Base-by-base conservation (phyloP, 2,113 vertebrate species). In the Eptesicus fuscus region DNA sequence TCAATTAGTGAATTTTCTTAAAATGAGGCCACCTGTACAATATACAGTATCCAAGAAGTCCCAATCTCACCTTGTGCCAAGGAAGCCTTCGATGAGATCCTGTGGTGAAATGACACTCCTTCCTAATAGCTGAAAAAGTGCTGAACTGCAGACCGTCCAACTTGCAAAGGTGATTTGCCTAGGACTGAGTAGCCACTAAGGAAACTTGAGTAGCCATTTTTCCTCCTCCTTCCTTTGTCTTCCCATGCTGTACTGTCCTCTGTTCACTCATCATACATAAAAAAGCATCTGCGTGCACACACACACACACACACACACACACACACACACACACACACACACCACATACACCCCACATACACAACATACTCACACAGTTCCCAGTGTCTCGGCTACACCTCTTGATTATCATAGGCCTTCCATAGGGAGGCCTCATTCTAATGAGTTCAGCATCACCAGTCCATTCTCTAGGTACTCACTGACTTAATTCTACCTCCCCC, bases 1-100 rank as follows among this genome's bases (percentile, higher is more conserved):
- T 89, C 37, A 42, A 49, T 53, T 90, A 90, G 77, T 95, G 13
- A 84, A 78, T 85, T 95, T 94, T 93, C 67, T 91, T 93, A 91
- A 87, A 96, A 91, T 20, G 37, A 88, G n/a, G n/a, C 40, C 88
- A 84, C 49, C 14, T 53, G 30, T 25, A 53, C 16, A 69, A 94
- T 76, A 93, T 17, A 28, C 5, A 94, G 44, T 17, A 84, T 79
- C 35, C 23, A 70, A 65, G 76, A 96, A 59, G 30, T 89, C 35
- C 76, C 32, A 51, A 1, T 73, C 35, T 86, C 84, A n/a, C 42
- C 23, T 73, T 82, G 7, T 93, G 22, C 37, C 51, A 84, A 80
- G 40, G 22, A 79, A 51, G n/a, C 25, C 10, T 74, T 10, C 40
- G 28, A n/a, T 69, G 25, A 91, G 30, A 8, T 25, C 40, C 37